phyloP scores from a whole-genome alignment of 2,797 vertebrate genomes.

The Arnoldichthys spilopterus region DNA sequence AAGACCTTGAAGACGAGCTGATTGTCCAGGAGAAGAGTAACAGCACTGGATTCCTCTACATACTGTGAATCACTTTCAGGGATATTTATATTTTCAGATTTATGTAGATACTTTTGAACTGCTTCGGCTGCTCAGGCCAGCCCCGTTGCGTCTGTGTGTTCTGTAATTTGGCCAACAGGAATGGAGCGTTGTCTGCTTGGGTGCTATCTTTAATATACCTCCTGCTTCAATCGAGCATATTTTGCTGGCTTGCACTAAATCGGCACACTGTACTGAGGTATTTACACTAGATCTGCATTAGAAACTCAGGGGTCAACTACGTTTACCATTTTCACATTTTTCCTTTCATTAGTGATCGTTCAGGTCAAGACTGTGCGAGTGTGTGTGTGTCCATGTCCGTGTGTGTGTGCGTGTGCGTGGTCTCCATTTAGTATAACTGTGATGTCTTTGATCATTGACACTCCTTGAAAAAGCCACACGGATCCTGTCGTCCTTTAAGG shows the following conservation, averaged over 20 bases:
- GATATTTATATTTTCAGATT: conserved; percentile 93
- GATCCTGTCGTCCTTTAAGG: conserved; percentile 67
- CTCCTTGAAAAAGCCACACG: conserved; percentile 77
- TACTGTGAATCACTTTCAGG: conserved; percentile 93
- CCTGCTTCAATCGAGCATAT: conserved; percentile 80
- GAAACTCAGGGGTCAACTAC: conserved; percentile 86
- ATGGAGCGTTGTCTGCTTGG: conserved; percentile 77
- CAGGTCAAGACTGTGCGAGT: conserved; percentile 53
- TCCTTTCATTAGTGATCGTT: conserved; percentile 55
- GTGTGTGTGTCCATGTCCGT: conserved; percentile 35
- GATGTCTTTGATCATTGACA: conserved; percentile 60
- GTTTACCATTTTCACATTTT: conserved; percentile 82
- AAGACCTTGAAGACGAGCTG: conserved; percentile 74
- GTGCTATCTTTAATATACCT: conserved; percentile 86
- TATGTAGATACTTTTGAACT: conserved; percentile 83
- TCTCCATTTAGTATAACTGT: not conserved
- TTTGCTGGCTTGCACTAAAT: conserved; percentile 87
- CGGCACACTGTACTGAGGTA: conserved; percentile 84
- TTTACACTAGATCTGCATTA: conserved; percentile 87
- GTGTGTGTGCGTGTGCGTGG: conserved; percentile 44
- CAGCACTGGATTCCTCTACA: conserved; percentile 84
- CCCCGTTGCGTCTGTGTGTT: conserved; percentile 67
- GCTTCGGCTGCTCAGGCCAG: conserved; percentile 78
- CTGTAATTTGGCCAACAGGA: conserved; percentile 74
- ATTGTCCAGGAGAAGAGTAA: conserved; percentile 75